Evolutionary conservation across 2,797 vertebrate genomes (phyloP).

Genomic region (Acrocephalus scirpaceus): DNA sequence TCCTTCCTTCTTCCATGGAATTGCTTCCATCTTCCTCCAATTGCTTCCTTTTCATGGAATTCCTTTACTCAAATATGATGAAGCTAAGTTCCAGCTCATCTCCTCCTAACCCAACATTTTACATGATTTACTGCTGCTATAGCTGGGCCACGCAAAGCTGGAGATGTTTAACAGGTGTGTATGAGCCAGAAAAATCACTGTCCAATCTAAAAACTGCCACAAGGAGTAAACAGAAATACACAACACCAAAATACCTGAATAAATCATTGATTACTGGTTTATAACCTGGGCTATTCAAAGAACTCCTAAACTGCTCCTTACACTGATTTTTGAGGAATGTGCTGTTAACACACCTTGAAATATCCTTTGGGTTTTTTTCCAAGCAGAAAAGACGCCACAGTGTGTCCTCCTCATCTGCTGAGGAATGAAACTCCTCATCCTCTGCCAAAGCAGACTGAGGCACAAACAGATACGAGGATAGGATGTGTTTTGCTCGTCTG

Average conservation of each 20-base stretch:
- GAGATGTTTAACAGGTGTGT: neutral
- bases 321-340: neutral
- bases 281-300: neutral
- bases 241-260: neutral
- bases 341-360: neutral
- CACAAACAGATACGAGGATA: neutral
- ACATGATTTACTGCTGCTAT: neutral
- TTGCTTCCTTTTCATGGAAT: neutral
- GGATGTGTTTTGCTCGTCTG: neutral
- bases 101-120: neutral
- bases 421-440: neutral
- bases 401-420: neutral
- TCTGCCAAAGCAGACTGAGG: neutral
- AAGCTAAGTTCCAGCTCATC: neutral
- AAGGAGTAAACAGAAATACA: neutral
- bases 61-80: neutral
- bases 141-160: neutral
- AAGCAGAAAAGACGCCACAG: fast-evolving
- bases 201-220: neutral
- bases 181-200: neutral
- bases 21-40: too few species aligned
- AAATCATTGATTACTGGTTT: neutral
- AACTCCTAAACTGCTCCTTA: neutral
- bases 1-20: neutral
- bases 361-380: neutral